Conservation (phyloP, 2,888 invertebrate species). For the Zelleria hepariella region DNA sequence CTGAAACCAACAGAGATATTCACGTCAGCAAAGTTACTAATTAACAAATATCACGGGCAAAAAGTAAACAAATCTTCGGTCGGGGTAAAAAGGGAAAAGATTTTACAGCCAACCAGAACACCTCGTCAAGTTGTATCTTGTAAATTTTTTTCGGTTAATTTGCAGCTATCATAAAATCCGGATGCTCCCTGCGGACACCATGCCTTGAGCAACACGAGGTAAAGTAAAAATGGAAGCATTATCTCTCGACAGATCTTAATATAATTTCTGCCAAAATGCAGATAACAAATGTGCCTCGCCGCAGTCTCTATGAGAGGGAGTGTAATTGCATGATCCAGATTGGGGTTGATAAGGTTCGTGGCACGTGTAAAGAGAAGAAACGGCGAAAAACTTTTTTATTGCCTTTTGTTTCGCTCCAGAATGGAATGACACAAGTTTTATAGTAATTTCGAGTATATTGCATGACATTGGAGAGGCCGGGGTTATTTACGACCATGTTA, state of each 20-base stretch:
- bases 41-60: constrained; percentile 3
- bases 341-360: constrained; percentile 58
- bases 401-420: constrained; percentile 28
- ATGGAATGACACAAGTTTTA: constrained; percentile 26
- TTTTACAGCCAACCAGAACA: background rate
- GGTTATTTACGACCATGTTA: constrained; percentile 25
- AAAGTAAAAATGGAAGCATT: constrained; percentile 58
- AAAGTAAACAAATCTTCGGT: constrained; percentile 9
- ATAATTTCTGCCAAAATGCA: constrained; percentile 64
- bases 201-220: constrained; percentile 27
- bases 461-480: constrained; percentile 9
- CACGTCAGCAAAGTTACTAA: constrained; percentile 2
- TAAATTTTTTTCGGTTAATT: constrained; percentile 46
- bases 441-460: constrained; percentile 17
- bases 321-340: constrained; percentile 64
- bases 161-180: constrained; percentile 52
- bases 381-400: constrained; percentile 46
- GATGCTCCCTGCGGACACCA: constrained; percentile 37
- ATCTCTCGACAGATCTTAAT: constrained; percentile 62
- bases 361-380: constrained; percentile 11
- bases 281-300: constrained; percentile 60
- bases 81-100: constrained; percentile 9
- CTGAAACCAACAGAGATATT: constrained; percentile 36
- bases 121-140: constrained; percentile 22
- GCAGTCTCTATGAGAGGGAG: constrained; percentile 54